Evolutionary conservation across 2,113 vertebrate genomes (phyloP).

Genomic region (Sprattus sprattus): DNA sequence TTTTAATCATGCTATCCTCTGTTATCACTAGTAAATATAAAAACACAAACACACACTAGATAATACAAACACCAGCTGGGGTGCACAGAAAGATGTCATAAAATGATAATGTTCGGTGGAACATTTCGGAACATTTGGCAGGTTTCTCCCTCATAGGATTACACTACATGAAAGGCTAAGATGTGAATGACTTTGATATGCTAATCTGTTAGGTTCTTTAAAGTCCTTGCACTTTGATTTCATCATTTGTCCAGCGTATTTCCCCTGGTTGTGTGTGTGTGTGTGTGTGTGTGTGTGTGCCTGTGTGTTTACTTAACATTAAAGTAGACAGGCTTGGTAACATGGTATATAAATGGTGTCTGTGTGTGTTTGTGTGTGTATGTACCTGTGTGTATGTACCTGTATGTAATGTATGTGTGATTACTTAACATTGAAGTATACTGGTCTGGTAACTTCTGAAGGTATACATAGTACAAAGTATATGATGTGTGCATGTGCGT

Average conservation of each 20-base stretch:
- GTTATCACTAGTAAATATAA: too few species aligned
- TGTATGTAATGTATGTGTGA: too few species aligned
- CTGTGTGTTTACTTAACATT: background rate
- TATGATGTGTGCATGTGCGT: background rate
- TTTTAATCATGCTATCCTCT: too few species aligned
- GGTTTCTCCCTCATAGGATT: background rate
- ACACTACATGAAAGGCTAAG: background rate
- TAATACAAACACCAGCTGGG: background rate
- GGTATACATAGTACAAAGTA: too few species aligned
- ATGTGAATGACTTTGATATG: background rate
- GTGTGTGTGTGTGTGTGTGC: conserved; percentile 5
- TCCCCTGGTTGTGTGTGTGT: background rate
- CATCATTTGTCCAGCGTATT: background rate
- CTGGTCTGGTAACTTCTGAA: too few species aligned
- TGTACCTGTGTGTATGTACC: too few species aligned
- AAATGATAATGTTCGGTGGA: background rate
- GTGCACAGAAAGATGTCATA: too few species aligned
- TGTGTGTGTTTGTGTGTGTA: too few species aligned
- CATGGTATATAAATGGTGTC: too few species aligned
- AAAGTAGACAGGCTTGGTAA: too few species aligned
- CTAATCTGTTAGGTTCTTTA: background rate
- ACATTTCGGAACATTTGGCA: background rate
- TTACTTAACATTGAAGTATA: too few species aligned
- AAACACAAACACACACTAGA: too few species aligned
- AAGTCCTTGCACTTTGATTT: background rate